phyloP scores from a whole-genome alignment of 1,140 invertebrate genomes.

The Anastrepha ludens region DNA sequence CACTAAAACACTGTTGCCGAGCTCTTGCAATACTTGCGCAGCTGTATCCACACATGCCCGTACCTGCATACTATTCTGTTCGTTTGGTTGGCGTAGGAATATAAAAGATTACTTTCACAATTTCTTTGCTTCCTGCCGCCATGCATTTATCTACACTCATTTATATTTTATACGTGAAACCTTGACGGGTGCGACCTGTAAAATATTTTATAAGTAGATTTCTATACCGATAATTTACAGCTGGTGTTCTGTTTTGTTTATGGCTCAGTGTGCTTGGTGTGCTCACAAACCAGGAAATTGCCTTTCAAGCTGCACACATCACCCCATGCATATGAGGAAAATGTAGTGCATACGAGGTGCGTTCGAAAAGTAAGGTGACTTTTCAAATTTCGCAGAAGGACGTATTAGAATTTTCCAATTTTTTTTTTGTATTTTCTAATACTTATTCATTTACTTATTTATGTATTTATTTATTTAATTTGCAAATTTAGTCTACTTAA shows the following conservation, averaged over 20 bases:
- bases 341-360: too few relatives aligned
- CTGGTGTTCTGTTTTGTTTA: neutral
- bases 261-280: neutral
- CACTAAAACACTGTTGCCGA: slow-evolving; percentile 3
- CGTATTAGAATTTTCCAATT: too few relatives aligned
- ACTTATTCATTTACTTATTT: too few relatives aligned
- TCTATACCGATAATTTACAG: slow-evolving; percentile 9
- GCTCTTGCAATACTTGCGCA: neutral
- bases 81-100: neutral
- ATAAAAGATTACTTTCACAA: slow-evolving; percentile 42
- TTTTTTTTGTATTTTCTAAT: too few relatives aligned
- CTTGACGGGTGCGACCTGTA: neutral
- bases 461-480: too few relatives aligned
- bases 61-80: neutral
- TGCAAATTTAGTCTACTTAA: too few relatives aligned
- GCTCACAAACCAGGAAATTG: neutral
- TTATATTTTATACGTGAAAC: neutral
- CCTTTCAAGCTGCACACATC: neutral
- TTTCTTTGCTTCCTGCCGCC: neutral
- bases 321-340: too few relatives aligned
- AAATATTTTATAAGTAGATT: neutral
- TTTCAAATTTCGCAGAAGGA: too few relatives aligned
- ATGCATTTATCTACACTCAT: neutral
- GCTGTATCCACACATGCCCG: neutral
- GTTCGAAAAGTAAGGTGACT: too few relatives aligned